Percentiles rank a stretch among this genome's conserved stretches.
Evolutionary conservation across 2,888 invertebrate genomes (phyloP).

Genomic region (Synanthedon myopaeformis): DNA sequence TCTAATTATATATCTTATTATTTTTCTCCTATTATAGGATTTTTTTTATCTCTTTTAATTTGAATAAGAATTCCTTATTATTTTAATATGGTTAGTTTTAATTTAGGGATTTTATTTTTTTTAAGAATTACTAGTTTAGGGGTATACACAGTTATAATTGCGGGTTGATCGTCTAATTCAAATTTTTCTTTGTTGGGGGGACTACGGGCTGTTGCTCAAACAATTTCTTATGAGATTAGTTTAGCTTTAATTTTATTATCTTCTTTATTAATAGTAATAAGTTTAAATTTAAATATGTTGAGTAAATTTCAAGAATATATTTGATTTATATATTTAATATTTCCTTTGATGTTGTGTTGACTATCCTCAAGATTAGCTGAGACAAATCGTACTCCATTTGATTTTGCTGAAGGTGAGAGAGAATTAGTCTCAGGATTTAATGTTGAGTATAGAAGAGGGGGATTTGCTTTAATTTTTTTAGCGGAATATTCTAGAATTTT

Average conservation of each 20-base stretch:
- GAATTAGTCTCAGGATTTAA: conserved; percentile 86
- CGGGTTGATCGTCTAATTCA: conserved; percentile 80
- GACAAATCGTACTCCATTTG: conserved; percentile 81
- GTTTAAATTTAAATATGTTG: conserved; percentile 67
- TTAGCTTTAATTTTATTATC: conserved; percentile 74
- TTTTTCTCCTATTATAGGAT: conserved; percentile 69
- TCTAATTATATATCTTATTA: conserved; percentile 74
- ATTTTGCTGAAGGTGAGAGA: conserved; percentile 84
- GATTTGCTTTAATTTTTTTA: conserved; percentile 80
- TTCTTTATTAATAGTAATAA: conserved; percentile 68
- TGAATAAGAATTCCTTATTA: conserved; percentile 72
- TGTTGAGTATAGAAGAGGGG: conserved; percentile 78
- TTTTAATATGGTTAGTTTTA: conserved; percentile 66
- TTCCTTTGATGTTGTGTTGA: conserved; percentile 69
- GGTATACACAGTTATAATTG: conserved; percentile 73
- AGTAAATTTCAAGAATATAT: conserved; percentile 53
- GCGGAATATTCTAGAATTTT: conserved; percentile 77
- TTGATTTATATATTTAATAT: conserved; percentile 68
- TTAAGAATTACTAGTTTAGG: conserved; percentile 73
- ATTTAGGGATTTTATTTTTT: conserved; percentile 74
- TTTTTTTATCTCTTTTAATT: conserved; percentile 71
- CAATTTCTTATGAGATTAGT: conserved; percentile 82
- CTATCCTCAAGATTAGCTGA: conserved; percentile 75
- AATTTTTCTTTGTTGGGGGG: conserved; percentile 79
- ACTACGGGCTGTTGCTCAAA: conserved; percentile 77